Conservation (phyloP, 2,888 invertebrate species). For the Aphelenchoides bicaudatus region DNA sequence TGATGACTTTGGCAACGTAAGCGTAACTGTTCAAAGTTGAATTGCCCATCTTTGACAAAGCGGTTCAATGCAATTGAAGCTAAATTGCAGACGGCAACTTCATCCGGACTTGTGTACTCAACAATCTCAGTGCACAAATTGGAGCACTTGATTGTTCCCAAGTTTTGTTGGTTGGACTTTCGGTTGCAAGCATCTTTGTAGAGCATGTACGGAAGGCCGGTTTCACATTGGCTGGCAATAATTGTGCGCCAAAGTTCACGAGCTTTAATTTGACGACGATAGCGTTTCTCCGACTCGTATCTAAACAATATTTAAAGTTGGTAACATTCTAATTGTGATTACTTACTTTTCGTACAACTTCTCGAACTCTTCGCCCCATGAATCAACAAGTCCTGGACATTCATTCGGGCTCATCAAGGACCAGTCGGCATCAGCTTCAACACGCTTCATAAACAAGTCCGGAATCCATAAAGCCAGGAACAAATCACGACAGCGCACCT, state of each 20-base stretch:
- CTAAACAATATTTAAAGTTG: slow-evolving; percentile 30
- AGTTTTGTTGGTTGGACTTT: slow-evolving; percentile 94
- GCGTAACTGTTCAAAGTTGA: slow-evolving; percentile 81
- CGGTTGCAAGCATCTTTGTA: slow-evolving; percentile 81
- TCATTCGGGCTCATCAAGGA: slow-evolving; percentile 95
- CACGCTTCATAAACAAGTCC: slow-evolving; percentile 90
- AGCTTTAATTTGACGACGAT: slow-evolving; percentile 69
- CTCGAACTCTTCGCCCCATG: slow-evolving; percentile 93
- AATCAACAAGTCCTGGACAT: slow-evolving; percentile 81
- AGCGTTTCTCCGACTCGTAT: slow-evolving; percentile 59
- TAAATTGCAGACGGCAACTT: slow-evolving; percentile 88
- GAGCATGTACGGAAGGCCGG: slow-evolving; percentile 88
- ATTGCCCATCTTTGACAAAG: slow-evolving; percentile 74
- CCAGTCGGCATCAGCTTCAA: slow-evolving; percentile 68
- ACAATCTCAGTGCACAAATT: slow-evolving; percentile 97
- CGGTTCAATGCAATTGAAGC: slow-evolving; percentile 93
- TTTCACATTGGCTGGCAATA: slow-evolving; percentile 78
- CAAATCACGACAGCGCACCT: slow-evolving; percentile 84
- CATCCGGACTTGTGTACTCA: slow-evolving; percentile 71
- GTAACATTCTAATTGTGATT: not conserved
- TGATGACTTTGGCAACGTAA: slow-evolving; percentile 74
- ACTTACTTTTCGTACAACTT: slow-evolving; percentile 73
- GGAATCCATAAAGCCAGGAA: slow-evolving; percentile 95
- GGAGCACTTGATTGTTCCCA: slow-evolving; percentile 95
- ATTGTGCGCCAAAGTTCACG: slow-evolving; percentile 88